A percentile compares a stretch with the other conserved stretches of the same genome.
phyloP scores from a whole-genome alignment of 2,888 invertebrate species.

The Nezara viridula region DNA sequence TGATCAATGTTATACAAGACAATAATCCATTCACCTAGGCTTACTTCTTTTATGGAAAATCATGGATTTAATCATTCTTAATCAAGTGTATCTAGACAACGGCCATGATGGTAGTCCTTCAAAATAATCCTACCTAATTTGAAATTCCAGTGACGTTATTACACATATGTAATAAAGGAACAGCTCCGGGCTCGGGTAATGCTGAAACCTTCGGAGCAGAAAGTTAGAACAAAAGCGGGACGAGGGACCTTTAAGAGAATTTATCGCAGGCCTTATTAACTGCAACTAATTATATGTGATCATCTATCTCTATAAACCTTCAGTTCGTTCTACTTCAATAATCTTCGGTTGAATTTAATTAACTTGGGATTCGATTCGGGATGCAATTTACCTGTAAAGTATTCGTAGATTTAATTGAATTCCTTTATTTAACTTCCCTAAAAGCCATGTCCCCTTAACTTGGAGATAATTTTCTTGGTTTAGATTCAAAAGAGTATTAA shows the following conservation, averaged over 20 bases:
- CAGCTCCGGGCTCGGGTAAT: no score
- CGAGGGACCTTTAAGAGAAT: no score
- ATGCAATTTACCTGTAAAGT: background rate
- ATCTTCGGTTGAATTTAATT: slow-evolving; percentile 14
- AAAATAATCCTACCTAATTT: background rate
- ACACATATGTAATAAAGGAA: no score
- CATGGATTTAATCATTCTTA: no score
- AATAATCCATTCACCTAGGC: no score
- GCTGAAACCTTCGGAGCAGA: no score
- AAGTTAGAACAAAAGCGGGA: no score
- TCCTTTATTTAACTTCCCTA: background rate
- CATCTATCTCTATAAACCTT: background rate
- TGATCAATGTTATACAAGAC: no score
- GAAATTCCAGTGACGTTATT: background rate
- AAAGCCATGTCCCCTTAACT: no score
- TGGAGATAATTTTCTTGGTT: background rate
- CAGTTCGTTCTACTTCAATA: background rate
- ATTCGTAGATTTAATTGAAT: background rate
- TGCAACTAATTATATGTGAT: background rate
- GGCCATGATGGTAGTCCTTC: no score
- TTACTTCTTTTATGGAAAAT: no score
- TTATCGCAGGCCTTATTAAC: background rate
- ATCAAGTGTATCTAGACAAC: no score
- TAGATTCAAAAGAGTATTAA: background rate
- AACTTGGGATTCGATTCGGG: background rate